Evolutionary conservation across 2,113 vertebrate genomes (phyloP).

Genomic region (Menidia beryllina): DNA sequence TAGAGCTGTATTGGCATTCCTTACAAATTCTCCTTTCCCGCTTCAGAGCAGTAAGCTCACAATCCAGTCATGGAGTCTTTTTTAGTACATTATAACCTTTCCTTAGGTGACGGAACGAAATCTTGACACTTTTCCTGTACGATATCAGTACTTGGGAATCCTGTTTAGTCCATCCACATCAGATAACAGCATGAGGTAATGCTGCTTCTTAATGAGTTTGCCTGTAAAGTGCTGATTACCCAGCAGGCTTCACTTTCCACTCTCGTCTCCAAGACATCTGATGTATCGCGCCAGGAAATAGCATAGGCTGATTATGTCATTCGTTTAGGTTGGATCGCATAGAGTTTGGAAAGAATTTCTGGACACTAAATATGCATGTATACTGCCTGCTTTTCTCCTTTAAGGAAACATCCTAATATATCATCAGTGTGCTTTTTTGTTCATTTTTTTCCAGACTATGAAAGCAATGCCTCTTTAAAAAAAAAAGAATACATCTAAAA

Average conservation of each 20-base stretch:
- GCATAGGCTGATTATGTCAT: conserved; percentile 1
- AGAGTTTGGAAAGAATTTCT: neutral
- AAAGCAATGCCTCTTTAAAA: conserved; percentile 26
- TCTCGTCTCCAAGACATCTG: conserved; percentile 7
- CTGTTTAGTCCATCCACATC: conserved; percentile 5
- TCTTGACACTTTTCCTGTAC: neutral
- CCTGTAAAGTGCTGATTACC: conserved; percentile 16
- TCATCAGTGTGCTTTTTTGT: neutral
- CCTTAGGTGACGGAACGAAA: conserved; percentile 4
- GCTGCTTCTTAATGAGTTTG: conserved; percentile 11
- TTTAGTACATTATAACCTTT: neutral
- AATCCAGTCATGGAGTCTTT: neutral
- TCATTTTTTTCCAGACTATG: neutral
- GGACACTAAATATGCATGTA: neutral
- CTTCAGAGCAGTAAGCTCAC: neutral
- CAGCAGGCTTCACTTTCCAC: neutral
- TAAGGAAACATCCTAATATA: neutral
- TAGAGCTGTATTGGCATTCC: neutral
- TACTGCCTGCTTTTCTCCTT: conserved; percentile 15
- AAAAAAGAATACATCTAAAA: no score
- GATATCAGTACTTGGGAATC: conserved; percentile 18
- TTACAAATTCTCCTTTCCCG: neutral
- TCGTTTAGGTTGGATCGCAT: conserved; percentile 8
- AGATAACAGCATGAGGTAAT: conserved; percentile 16
- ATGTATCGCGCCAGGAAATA: neutral